Evolutionary conservation across 1,140 invertebrate species (phyloP), one percentile per base, ranked within the genome.

Genomic region (Caligus rogercresseyi): DNA sequence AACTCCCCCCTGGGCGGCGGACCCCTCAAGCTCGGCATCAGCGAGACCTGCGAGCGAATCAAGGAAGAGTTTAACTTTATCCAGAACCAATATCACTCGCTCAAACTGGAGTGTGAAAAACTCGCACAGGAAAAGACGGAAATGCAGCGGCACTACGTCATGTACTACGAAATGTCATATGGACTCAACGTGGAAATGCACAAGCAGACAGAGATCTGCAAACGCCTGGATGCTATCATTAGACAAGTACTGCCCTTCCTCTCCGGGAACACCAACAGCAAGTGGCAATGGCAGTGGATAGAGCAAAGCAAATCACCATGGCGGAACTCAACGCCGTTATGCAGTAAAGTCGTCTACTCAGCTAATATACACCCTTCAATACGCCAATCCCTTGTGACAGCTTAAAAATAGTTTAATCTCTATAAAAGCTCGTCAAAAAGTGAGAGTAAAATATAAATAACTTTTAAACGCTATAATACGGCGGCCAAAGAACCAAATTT

Each of bases 131-230:
- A 95, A 79, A 95, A 95, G 81, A 92, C 88, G 74, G 89, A 94
- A 79, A 93, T 94, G 84, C 89, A 93, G 75, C 82, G 90, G 77
- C 89, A 94, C 80, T 94, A 93, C 77, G 89, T 93, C 70, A 93
- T 94, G 89, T 98, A 98, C 78, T 98, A 97, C 80, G 94, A 98
- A 80, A 97, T 98, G 91, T 95, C 92, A 24, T 97, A 95, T 78
- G 92, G 92, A 67, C 81, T 98, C 72, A 97, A 97, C 77, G 91
- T 97, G 70, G 95, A 98, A 81, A 95, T 98, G 90, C 92, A 96
- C 77, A 98, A 97, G 83, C 95, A 96, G 31, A 79, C 78, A 24
- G 81, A 83, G 71, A 81, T 83, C 64, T 77, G 77, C 16, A 83
- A 83, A 69, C 71, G 81, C 59, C 71, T 82, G 25, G 79, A 78